These are phyloP conservation scores for Drosophila meridionalis DNA, from an alignment of 2,888 invertebrate genomes.

Conservation along the genomic window DNA sequence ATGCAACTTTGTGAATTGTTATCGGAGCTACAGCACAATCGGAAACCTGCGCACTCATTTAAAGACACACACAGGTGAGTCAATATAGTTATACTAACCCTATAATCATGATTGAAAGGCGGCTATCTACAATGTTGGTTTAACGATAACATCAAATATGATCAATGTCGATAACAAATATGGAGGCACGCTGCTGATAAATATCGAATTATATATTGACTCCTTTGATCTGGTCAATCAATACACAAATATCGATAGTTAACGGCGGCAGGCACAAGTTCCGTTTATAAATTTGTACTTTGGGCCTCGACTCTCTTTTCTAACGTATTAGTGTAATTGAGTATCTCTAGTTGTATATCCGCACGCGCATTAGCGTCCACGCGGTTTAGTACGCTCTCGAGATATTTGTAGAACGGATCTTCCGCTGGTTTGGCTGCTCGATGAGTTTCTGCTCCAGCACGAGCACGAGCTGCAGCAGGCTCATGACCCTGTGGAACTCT, in stretches of 20 bases:
- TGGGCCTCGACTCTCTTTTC: conserved; percentile 11
- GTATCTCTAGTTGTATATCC: conserved; percentile 46
- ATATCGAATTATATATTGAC: not conserved
- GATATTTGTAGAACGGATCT: conserved; percentile 51
- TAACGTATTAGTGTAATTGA: conserved; percentile 39
- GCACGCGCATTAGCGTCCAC: conserved; percentile 36
- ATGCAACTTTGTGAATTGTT: conserved; percentile 95
- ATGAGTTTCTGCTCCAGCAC: conserved; percentile 15
- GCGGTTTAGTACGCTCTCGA: conserved; percentile 44
- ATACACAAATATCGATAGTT: not conserved
- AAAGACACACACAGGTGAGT: conserved; percentile 96
- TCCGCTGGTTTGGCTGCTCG: conserved; percentile 3
- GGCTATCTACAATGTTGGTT: not conserved
- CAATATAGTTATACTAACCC: not conserved
- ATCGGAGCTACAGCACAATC: conserved; percentile 95
- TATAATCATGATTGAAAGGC: not conserved
- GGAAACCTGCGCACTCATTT: conserved; percentile 97
- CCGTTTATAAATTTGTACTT: not conserved
- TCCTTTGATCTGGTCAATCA: not conserved
- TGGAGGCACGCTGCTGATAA: not conserved
- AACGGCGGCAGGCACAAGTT: not conserved
- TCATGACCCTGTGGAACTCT: conserved; percentile 39
- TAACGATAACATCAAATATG: not conserved
- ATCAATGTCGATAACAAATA: not conserved
- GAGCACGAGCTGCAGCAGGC: conserved; percentile 30